These are phyloP conservation scores for Cryptoprocta ferox DNA, from an alignment of 2,797 vertebrate species.

Conservation along the genomic window DNA sequence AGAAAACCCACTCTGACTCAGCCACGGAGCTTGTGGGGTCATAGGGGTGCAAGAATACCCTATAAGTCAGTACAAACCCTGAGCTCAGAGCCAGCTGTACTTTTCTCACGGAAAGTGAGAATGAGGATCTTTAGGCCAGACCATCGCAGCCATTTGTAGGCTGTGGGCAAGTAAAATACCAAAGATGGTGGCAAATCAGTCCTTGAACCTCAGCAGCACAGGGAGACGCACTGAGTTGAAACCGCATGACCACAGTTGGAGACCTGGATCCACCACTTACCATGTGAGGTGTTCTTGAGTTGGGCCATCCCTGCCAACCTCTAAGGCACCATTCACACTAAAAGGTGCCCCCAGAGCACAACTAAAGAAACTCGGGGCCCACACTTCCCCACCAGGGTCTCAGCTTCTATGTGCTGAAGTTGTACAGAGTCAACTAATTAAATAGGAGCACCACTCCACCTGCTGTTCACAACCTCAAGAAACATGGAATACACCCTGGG, in stretches of 20 bases:
- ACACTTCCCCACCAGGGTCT: background rate
- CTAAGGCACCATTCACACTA: background rate
- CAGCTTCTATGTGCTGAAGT: background rate
- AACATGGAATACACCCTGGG: fast-evolving
- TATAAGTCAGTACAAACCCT: background rate
- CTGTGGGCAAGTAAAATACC: background rate
- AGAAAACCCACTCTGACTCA: background rate
- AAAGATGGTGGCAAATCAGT: background rate
- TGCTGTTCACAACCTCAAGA: background rate
- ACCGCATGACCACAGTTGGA: background rate
- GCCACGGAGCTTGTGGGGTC: background rate
- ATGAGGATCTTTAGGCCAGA: background rate
- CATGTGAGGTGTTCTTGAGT: background rate
- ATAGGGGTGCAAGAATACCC: background rate
- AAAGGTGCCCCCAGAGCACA: background rate
- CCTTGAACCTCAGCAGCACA: background rate
- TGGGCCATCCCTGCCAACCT: background rate
- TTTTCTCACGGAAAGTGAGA: background rate
- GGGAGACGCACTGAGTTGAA: background rate
- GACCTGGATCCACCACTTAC: background rate
- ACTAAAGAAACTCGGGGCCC: background rate
- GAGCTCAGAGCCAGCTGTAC: background rate
- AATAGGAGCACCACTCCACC: background rate
- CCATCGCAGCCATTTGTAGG: background rate
- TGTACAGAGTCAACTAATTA: background rate